These are phyloP conservation scores for Leptopilina myrica DNA, from an alignment of 2,888 invertebrate species.

Conservation along the genomic window DNA sequence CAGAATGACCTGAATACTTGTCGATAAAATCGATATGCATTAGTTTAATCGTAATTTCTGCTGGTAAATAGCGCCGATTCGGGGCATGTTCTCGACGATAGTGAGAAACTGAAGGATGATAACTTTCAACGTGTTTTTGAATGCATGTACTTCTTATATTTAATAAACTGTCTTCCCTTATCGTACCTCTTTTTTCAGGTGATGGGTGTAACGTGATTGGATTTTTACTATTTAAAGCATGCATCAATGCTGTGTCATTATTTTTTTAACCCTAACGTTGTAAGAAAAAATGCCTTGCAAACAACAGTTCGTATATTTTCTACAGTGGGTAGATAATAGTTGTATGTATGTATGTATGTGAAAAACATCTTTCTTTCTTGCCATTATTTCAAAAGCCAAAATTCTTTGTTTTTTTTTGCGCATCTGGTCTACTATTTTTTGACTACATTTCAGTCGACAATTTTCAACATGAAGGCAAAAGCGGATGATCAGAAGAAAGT, in stretches of 20 bases:
- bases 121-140: slow-evolving; percentile 3
- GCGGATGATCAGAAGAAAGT: too few species aligned
- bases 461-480: too few species aligned
- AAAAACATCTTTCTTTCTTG: too few species aligned
- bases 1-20: neutral
- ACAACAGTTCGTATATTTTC: neutral
- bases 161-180: neutral
- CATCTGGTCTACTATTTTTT: too few species aligned
- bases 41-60: slow-evolving; percentile 4
- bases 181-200: slow-evolving; percentile 24
- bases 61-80: neutral
- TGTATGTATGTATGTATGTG: too few species aligned
- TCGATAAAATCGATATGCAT: slow-evolving; percentile 21
- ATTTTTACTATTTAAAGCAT: slow-evolving; percentile 17
- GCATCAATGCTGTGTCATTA: neutral
- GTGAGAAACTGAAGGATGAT: slow-evolving; percentile 4
- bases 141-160: neutral
- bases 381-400: too few species aligned
- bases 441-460: too few species aligned
- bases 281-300: slow-evolving; percentile 1
- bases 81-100: slow-evolving; percentile 9
- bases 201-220: neutral
- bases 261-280: neutral
- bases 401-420: too few species aligned
- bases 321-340: neutral